Evolutionary conservation across 2,888 invertebrate genomes (phyloP), one percentile per base, ranked within the genome.

Genomic region (Drosophila antonietae): DNA sequence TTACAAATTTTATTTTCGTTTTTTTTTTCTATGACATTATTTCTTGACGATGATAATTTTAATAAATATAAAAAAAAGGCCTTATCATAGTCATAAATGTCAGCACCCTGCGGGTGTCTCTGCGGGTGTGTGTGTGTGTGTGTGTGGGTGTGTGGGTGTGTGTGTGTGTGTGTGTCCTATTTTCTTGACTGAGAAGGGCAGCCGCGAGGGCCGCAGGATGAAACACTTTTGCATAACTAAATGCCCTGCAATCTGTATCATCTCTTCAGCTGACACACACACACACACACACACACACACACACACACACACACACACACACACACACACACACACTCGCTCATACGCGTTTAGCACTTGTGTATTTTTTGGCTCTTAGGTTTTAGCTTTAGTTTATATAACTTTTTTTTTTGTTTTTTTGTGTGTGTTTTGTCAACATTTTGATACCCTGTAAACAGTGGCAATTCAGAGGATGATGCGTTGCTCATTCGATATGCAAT

Each of bases 211-310:
- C 43, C 43, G 56, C 20, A 73, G 53, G 51, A 72, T 43, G 46
- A 61, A 59, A 65, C 68, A 66, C 62, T 78, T 83, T 84, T 81
- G 88, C 85, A 78, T 84, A 81, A 68, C 78, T 73, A 73, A 83
- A 86, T 73, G 83, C 76, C 83, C 66, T 71, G 68, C 80, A 85
- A 82, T 62, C 53, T 72, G 67, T 78, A 70, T 58, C 70, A 70
- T 59, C 61, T 65, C 33, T 49, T 60, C 28, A 68, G 61, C 61
- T 64, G 67, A 58, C 58, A 58, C 43, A 61, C 28, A 20, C 33
- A 35, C 35, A 53, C 51, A 47, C 23, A 20, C 20, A 20, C 20
- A n/a, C n/a, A n/a, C n/a, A n/a, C n/a, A 58, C 58, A 58, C 46
- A 61, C 28, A 20, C 33, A 35, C 35, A 53, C 51, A 47, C 23